Evolutionary conservation across 1,140 invertebrate species (phyloP).

Genomic region (Pollicipes pollicipes): DNA sequence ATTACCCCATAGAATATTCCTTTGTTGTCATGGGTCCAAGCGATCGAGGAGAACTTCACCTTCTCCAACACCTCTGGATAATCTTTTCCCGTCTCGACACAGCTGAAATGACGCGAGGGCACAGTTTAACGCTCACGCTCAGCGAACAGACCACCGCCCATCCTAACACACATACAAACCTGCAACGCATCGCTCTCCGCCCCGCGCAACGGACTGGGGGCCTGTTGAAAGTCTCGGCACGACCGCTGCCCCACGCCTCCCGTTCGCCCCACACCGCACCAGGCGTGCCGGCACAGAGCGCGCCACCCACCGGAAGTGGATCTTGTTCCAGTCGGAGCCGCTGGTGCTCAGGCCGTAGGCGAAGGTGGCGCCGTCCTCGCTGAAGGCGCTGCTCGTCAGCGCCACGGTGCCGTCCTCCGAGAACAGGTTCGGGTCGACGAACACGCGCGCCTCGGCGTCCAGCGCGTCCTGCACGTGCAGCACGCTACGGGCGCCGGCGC

Average conservation of each 20-base stretch:
- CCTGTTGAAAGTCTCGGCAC: too few relatives aligned
- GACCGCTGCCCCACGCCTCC: too few relatives aligned
- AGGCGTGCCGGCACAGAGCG: too few relatives aligned
- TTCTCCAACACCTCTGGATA: slow-evolving; percentile 72
- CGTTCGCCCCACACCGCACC: too few relatives aligned
- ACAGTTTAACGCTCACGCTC: too few relatives aligned
- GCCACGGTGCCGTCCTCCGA: slow-evolving; percentile 87
- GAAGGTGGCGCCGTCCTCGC: slow-evolving; percentile 72
- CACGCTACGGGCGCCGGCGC: slow-evolving; percentile 41
- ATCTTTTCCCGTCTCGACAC: slow-evolving; percentile 44
- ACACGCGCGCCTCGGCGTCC: slow-evolving; percentile 60
- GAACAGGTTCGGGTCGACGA: slow-evolving; percentile 83
- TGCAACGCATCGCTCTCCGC: too few relatives aligned
- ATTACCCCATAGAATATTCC: slow-evolving; percentile 85
- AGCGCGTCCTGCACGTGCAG: slow-evolving; percentile 75
- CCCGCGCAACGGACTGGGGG: too few relatives aligned
- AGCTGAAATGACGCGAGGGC: slow-evolving; percentile 33
- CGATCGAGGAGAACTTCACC: slow-evolving; percentile 74
- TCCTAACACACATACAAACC: too few relatives aligned
- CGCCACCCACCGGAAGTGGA: slow-evolving; percentile 57
- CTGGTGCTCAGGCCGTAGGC: slow-evolving; percentile 80
- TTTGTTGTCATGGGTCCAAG: slow-evolving; percentile 88
- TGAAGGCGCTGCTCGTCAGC: slow-evolving; percentile 57
- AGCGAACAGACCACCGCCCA: too few relatives aligned
- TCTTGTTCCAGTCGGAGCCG: slow-evolving; percentile 90